Conservation (phyloP, 2,797 vertebrate species). For the Semaprochilodus insignis region DNA sequence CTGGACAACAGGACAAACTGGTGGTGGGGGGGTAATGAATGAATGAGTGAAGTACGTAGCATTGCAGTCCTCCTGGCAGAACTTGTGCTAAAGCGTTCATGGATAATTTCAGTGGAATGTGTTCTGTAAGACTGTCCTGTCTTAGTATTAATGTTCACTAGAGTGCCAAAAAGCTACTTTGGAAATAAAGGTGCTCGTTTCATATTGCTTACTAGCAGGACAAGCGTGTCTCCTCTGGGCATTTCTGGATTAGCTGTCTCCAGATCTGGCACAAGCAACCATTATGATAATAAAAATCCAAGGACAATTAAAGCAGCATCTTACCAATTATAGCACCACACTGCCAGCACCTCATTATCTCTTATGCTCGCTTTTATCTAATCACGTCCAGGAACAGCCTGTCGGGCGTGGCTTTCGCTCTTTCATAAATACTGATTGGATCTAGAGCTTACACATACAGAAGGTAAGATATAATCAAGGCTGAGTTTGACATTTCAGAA, state of each 20-base stretch:
- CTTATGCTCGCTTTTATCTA: constrained; percentile 10
- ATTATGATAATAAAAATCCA: constrained; percentile 38
- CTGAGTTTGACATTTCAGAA: background rate
- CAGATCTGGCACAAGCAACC: constrained; percentile 28
- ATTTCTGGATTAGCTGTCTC: constrained; percentile 23
- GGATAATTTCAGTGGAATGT: constrained; percentile 42
- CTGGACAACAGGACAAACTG: too few relatives aligned
- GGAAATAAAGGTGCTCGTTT: background rate
- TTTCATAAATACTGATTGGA: constrained; percentile 17
- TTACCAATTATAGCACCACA: constrained; percentile 26
- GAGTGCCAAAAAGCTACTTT: background rate
- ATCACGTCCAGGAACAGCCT: constrained; percentile 14
- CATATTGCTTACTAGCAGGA: constrained; percentile 14
- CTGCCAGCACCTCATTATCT: constrained; percentile 17
- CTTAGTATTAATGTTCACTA: background rate
- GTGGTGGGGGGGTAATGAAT: too few relatives aligned
- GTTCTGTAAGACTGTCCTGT: constrained; percentile 22
- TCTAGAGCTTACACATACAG: background rate
- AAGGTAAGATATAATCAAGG: constrained; percentile 3
- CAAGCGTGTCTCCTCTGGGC: constrained; percentile 21
- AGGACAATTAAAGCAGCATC: constrained; percentile 49
- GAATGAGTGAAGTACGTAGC: too few relatives aligned
- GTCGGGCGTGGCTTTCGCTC: background rate
- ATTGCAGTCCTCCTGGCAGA: too few relatives aligned
- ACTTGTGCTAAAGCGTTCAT: too few relatives aligned